Evolutionary conservation across 2,888 invertebrate species (phyloP).

Genomic region (Melanostoma scalare): DNA sequence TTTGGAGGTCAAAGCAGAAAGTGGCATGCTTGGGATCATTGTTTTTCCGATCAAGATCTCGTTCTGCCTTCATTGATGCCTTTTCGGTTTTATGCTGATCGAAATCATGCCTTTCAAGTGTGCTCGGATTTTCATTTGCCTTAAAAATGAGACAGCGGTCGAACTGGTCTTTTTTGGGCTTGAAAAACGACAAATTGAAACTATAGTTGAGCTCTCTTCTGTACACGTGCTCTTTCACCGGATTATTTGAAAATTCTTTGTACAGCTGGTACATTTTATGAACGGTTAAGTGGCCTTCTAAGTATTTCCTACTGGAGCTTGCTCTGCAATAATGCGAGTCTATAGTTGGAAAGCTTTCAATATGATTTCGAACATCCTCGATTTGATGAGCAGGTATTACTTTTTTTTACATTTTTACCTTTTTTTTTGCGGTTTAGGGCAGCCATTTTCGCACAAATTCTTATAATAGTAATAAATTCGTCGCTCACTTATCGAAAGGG

Average conservation of each 20-base stretch:
- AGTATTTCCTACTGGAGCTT: constrained; percentile 16
- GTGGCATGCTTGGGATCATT: not conserved
- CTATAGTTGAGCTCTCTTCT: constrained; percentile 22
- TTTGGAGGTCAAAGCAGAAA: no score
- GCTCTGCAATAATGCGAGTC: constrained; percentile 17
- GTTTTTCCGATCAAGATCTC: constrained; percentile 1
- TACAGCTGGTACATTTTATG: constrained; percentile 14
- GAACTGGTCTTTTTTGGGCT: constrained; percentile 25
- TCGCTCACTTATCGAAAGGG: constrained; percentile 6
- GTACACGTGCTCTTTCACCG: constrained; percentile 2
- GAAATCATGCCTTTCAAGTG: not conserved
- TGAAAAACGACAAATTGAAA: constrained; percentile 3
- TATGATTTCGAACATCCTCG: not conserved
- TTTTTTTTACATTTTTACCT: constrained; percentile 14
- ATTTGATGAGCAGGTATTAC: constrained; percentile 1
- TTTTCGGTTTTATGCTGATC: constrained; percentile 7
- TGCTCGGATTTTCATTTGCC: not conserved
- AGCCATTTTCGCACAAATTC: constrained; percentile 20
- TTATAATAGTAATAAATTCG: constrained; percentile 26
- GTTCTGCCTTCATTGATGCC: not conserved
- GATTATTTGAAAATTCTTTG: constrained; percentile 11
- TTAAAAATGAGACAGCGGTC: constrained; percentile 16
- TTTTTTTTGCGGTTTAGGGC: no score
- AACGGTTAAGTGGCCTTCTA: no score
- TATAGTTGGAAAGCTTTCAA: constrained; percentile 29